Percentiles rank a stretch among this genome's conserved stretches.
phyloP scores from a whole-genome alignment of 2,797 vertebrate genomes.

The Acropternis orthonyx region DNA sequence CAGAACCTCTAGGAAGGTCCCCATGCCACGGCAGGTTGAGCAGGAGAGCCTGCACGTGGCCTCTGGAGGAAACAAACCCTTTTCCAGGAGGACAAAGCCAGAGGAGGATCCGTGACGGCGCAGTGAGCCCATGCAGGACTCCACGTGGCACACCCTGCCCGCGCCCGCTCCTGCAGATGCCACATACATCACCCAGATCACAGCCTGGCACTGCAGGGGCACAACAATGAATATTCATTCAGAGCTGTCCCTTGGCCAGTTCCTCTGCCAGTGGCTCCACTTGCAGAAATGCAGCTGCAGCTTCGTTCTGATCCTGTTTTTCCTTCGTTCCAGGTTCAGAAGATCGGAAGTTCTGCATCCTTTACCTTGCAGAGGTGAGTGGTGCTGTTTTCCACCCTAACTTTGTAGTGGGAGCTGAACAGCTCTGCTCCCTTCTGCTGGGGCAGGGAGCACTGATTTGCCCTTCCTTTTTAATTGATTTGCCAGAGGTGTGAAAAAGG shows the following conservation, averaged over 20 bases:
- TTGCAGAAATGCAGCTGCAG: neutral
- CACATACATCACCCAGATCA: neutral
- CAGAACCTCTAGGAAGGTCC: accelerated
- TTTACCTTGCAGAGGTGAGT: constrained; percentile 95
- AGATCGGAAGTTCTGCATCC: constrained; percentile 90
- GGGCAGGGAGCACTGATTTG: neutral
- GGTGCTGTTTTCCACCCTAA: neutral
- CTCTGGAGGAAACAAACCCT: neutral
- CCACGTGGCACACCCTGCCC: neutral
- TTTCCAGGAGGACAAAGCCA: neutral
- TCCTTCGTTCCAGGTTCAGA: constrained; percentile 78
- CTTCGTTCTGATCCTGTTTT: neutral
- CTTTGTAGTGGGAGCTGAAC: neutral
- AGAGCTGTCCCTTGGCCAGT: neutral
- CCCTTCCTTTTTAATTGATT: neutral
- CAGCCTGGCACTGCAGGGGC: constrained; percentile 48
- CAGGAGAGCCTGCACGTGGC: neutral
- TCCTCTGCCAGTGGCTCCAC: neutral
- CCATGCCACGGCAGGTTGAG: accelerated
- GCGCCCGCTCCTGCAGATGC: neutral
- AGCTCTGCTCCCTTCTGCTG: neutral
- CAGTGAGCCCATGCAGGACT: neutral
- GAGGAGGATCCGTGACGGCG: neutral
- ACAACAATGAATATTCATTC: constrained; percentile 24
- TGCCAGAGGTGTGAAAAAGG: neutral